phyloP scores from a whole-genome alignment of 2,797 vertebrate species.

The Molossus molossus region DNA sequence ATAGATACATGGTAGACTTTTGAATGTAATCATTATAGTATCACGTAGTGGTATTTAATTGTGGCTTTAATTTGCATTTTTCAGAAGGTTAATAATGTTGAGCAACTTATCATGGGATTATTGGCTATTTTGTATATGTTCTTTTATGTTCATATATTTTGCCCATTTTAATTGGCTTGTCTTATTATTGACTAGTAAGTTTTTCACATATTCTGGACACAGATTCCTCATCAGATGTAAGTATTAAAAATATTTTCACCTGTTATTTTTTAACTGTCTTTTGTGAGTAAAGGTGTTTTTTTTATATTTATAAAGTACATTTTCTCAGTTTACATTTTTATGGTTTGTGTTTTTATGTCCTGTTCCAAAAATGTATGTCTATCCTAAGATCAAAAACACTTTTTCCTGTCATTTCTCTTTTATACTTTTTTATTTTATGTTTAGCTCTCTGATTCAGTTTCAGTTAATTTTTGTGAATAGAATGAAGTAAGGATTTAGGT shows the following conservation, averaged over 20 bases:
- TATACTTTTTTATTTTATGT: not conserved
- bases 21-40: not conserved
- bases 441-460: not conserved
- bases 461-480: not conserved
- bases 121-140: not conserved
- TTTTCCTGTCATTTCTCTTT: not conserved
- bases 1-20: not conserved
- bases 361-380: not conserved
- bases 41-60: not conserved
- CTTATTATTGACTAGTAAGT: not conserved
- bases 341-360: not conserved
- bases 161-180: not conserved
- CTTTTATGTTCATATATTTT: not conserved
- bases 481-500: not conserved
- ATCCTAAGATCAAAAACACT: not conserved
- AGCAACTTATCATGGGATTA: not conserved
- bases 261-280: not conserved
- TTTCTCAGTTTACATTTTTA: not conserved
- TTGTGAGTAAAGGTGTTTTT: not conserved
- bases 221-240: not conserved
- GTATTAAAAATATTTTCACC: not conserved
- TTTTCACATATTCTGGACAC: not conserved
- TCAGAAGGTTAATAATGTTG: not conserved
- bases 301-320: not conserved
- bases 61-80: constrained; percentile 14